A percentile compares a stretch with the other conserved stretches of the same genome.
These are phyloP conservation scores for Cephus pygmeus DNA, from an alignment of 2,888 invertebrate species.

Conservation along the genomic window DNA sequence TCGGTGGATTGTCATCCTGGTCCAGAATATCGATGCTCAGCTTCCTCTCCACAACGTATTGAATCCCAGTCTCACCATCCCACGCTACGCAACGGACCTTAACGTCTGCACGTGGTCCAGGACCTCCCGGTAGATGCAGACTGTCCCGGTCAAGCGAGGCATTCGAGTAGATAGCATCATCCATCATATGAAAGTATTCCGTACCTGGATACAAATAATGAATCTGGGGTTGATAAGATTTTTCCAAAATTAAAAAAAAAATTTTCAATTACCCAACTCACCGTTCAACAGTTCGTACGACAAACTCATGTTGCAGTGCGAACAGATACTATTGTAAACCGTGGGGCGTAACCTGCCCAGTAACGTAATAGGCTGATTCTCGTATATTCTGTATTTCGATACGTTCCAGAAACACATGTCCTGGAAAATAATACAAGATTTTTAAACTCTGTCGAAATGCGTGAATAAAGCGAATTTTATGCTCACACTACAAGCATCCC, in stretches of 20 bases:
- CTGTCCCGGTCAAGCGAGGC: constrained; percentile 66
- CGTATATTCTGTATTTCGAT: constrained; percentile 58
- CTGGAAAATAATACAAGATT: constrained; percentile 28
- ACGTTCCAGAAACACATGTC: constrained; percentile 61
- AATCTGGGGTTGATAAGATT: not conserved
- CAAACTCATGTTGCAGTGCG: constrained; percentile 64
- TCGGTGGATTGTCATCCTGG: constrained; percentile 67
- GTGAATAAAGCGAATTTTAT: too few species aligned
- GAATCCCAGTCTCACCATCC: constrained; percentile 56
- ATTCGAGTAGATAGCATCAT: constrained; percentile 64
- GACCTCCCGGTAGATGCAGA: constrained; percentile 54
- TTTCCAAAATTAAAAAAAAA: accelerated
- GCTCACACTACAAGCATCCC: not conserved
- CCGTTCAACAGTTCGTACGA: constrained; percentile 66
- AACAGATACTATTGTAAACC: constrained; percentile 67
- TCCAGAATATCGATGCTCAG: constrained; percentile 68
- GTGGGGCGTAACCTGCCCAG: constrained; percentile 66
- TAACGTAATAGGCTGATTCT: constrained; percentile 56
- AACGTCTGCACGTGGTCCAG: constrained; percentile 57
- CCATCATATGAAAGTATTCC: constrained; percentile 62
- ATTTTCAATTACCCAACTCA: constrained; percentile 37
- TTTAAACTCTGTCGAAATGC: not conserved
- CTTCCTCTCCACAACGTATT: constrained; percentile 54
- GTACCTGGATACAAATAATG: constrained; percentile 43
- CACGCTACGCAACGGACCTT: constrained; percentile 65